Evolutionary conservation across 2,888 invertebrate species (phyloP).

Genomic region (Tiliacea citrago): DNA sequence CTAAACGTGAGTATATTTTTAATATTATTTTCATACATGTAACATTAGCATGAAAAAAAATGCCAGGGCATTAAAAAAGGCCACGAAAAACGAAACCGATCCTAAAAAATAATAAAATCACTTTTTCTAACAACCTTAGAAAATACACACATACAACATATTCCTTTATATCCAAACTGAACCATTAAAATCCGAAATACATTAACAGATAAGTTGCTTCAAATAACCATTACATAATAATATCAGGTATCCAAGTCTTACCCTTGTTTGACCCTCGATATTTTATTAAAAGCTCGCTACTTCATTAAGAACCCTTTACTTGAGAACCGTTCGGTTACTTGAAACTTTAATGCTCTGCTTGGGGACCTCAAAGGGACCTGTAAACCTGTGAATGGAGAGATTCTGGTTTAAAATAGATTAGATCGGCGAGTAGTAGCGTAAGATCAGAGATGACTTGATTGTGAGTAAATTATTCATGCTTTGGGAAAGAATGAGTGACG

Average conservation of each 20-base stretch:
- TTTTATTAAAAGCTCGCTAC: slow-evolving; percentile 65
- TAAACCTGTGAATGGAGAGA: not conserved
- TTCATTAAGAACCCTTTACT: slow-evolving; percentile 64
- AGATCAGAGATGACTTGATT: not conserved
- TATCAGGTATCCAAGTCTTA: slow-evolving; percentile 27
- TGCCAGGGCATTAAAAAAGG: too few relatives aligned
- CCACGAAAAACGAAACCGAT: too few relatives aligned
- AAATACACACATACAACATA: not conserved
- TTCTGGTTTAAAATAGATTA: not conserved
- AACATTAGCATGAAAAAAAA: too few relatives aligned
- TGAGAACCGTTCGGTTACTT: slow-evolving; percentile 56
- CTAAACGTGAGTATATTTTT: too few relatives aligned
- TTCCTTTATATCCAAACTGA: not conserved
- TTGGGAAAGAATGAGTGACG: not conserved
- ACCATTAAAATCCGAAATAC: slow-evolving; percentile 17
- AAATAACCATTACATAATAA: slow-evolving; percentile 13
- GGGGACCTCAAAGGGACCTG: slow-evolving; percentile 40
- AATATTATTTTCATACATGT: too few relatives aligned
- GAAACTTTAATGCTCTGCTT: slow-evolving; percentile 61
- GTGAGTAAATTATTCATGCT: not conserved
- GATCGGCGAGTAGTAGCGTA: not conserved
- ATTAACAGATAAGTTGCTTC: slow-evolving; percentile 3
- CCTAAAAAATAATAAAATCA: too few relatives aligned
- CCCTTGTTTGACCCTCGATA: slow-evolving; percentile 53
- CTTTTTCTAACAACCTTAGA: too few relatives aligned